A percentile compares a stretch with the other conserved stretches of the same genome.
These are phyloP conservation scores for Corbicula japonica DNA, from an alignment of 2,888 invertebrate species.

Conservation along the genomic window DNA sequence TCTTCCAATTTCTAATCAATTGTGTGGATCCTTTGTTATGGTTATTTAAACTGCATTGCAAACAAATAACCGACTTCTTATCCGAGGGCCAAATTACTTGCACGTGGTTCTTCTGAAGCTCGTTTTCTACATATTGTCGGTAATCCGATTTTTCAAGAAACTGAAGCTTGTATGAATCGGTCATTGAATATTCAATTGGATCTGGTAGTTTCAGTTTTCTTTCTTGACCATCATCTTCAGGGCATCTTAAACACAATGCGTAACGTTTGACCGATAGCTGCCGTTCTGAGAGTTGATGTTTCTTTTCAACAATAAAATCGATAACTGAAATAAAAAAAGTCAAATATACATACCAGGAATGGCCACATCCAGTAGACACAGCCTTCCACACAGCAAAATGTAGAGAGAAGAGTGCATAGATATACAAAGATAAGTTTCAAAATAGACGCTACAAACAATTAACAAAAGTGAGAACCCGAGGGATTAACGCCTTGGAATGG, in stretches of 20 bases:
- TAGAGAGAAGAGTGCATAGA: too few species aligned
- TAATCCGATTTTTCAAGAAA: background rate
- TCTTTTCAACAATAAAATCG: background rate
- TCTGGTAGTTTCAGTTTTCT: background rate
- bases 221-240: slow-evolving; percentile 9
- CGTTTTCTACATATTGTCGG: background rate
- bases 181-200: background rate
- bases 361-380: too few species aligned
- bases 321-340: slow-evolving; percentile 3
- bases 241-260: background rate
- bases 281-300: background rate
- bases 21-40: background rate
- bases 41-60: background rate
- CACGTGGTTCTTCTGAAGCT: background rate
- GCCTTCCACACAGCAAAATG: too few species aligned
- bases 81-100: background rate
- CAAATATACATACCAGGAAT: too few species aligned
- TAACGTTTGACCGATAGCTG: background rate
- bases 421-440: too few species aligned
- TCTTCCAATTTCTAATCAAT: background rate
- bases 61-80: background rate
- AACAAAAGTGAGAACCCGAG: too few species aligned
- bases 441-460: too few species aligned
- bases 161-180: background rate
- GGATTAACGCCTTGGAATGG: too few species aligned